A percentile compares a stretch with the other conserved stretches of the same genome.
These are phyloP conservation scores for Tenualosa thibaudeaui DNA, from an alignment of 2,797 vertebrate genomes.

Conservation along the genomic window DNA sequence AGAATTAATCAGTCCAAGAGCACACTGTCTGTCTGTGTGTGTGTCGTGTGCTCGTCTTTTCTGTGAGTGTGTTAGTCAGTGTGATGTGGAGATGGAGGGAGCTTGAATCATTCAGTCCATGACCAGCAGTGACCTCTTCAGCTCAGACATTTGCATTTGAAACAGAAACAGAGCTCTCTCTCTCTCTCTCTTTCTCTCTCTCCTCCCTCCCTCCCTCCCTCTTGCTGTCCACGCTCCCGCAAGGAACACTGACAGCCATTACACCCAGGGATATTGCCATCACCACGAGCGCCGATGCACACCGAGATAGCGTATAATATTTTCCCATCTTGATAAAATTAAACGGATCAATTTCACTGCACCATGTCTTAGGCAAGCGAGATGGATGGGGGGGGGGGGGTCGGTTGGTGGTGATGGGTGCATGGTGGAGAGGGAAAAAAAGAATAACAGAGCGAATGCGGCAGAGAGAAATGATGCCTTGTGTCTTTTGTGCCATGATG, in stretches of 20 bases:
- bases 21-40: not conserved
- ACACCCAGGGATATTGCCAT: conserved; percentile 16
- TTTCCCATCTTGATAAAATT: conserved; percentile 26
- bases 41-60: conserved; percentile 40
- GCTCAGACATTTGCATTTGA: conserved; percentile 1
- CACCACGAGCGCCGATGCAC: not conserved
- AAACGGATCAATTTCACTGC: conserved; percentile 24
- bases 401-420: not conserved
- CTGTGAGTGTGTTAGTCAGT: not conserved
- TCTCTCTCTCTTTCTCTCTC: not conserved
- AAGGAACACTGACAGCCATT: conserved; percentile 8
- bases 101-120: conserved; percentile 14
- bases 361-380: not conserved
- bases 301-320: conserved; percentile 10
- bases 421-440: not conserved
- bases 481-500: conserved; percentile 8
- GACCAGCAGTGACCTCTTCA: not conserved
- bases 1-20: conserved; percentile 39
- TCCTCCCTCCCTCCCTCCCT: not conserved
- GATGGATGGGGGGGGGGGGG: not conserved
- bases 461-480: not conserved
- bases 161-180: not conserved
- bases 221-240: not conserved
- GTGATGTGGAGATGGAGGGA: conserved; percentile 1
- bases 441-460: not conserved